Evolutionary conservation across 1,140 invertebrate genomes (phyloP).

Genomic region (Saxidomus purpurata): DNA sequence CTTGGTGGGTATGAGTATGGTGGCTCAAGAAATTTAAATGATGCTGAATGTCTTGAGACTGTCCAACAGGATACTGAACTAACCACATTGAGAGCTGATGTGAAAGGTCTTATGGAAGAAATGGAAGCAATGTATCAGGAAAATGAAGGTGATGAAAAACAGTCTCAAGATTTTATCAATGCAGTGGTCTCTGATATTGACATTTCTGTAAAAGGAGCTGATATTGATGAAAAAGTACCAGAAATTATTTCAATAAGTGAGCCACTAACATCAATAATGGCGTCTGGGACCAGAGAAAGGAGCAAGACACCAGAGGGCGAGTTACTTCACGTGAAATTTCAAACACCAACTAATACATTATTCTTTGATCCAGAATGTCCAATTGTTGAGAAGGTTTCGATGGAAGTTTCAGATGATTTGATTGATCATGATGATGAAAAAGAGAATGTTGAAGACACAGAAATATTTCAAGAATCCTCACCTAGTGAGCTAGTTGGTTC

Average conservation of each 20-base stretch:
- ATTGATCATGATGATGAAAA: constrained; percentile 53
- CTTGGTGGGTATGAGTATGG: constrained; percentile 40
- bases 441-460: not conserved
- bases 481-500: not conserved
- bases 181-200: constrained; percentile 5
- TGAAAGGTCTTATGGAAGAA: constrained; percentile 48
- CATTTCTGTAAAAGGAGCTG: not conserved
- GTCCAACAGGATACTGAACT: constrained; percentile 26
- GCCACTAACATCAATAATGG: constrained; percentile 8
- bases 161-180: not conserved
- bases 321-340: constrained; percentile 54
- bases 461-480: not conserved
- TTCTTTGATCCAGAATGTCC: constrained; percentile 65
- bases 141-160: constrained; percentile 5
- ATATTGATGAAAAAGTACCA: not conserved
- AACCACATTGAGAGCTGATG: constrained; percentile 42
- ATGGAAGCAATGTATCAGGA: constrained; percentile 43
- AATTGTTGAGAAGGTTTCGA: constrained; percentile 54
- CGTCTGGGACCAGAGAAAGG: not conserved
- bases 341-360: constrained; percentile 51
- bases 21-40: not conserved
- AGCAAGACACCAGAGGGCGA: constrained; percentile 36
- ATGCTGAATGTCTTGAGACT: not conserved
- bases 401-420: constrained; percentile 47
- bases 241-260: not conserved